phyloP scores from a whole-genome alignment of 2,797 vertebrate species.

The Kryptopterus vitreolus region DNA sequence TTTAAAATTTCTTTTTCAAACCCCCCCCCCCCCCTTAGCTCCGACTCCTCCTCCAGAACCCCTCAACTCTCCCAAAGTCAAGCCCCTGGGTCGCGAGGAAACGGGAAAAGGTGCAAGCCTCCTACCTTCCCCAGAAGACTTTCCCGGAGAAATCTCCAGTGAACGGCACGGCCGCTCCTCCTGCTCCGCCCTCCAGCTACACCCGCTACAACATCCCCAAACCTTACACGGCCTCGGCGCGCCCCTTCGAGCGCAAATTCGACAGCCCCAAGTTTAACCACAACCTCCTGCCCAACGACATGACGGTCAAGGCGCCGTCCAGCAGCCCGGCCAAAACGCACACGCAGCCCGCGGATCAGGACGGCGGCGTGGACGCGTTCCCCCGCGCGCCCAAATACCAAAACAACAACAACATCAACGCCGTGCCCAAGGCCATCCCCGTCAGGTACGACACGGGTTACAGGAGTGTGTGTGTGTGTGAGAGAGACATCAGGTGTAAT shows the following conservation, averaged over 20 bases:
- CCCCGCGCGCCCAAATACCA: constrained; percentile 90
- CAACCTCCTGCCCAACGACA: constrained; percentile 94
- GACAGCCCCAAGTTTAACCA: constrained; percentile 98
- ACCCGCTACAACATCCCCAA: constrained; percentile 88
- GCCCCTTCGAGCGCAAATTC: constrained; percentile 94
- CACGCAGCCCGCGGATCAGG: constrained; percentile 81
- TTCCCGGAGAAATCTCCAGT: constrained; percentile 88
- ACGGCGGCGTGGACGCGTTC: constrained; percentile 87
- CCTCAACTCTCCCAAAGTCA: constrained; percentile 68
- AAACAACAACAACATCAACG: constrained; percentile 89
- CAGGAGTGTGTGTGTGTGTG: too few species aligned
- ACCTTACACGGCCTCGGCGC: constrained; percentile 83
- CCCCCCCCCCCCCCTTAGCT: constrained; percentile 50
- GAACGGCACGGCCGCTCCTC: constrained; percentile 80
- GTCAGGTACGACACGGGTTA: constrained; percentile 80
- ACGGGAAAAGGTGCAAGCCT: constrained; percentile 83
- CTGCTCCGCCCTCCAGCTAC: constrained; percentile 74
- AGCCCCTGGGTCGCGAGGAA: constrained; percentile 82
- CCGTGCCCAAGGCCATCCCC: constrained; percentile 92
- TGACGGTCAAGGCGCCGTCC: constrained; percentile 59
- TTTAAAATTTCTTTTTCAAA: not conserved
- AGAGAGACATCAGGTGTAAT: not conserved
- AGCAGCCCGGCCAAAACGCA: constrained; percentile 79
- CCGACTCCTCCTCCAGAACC: constrained; percentile 68
- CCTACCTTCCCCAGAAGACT: constrained; percentile 88